Evolutionary conservation across 2,113 vertebrate species (phyloP).

Genomic region (Microcebus ravelobensis): DNA sequence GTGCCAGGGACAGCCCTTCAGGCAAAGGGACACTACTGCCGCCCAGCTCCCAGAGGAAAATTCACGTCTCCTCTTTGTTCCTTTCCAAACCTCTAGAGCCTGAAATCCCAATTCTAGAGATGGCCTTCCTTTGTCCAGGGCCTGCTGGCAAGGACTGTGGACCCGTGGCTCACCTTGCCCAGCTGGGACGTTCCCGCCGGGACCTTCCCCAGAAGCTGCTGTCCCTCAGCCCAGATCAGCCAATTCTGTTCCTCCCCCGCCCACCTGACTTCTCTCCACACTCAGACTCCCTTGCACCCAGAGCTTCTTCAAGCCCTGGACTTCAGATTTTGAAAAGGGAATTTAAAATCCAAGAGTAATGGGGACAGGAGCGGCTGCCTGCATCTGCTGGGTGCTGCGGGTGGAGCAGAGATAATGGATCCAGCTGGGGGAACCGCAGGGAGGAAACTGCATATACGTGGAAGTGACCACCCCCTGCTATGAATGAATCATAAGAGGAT

Average conservation of each 20-base stretch:
- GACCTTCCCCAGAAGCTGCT: background rate
- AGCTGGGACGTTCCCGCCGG: background rate
- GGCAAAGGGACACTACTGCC: background rate
- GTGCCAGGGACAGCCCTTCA: background rate
- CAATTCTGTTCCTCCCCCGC: background rate
- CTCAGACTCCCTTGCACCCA: background rate
- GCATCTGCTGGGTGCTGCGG: conserved; percentile 42
- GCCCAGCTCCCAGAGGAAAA: background rate
- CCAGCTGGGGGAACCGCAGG: conserved; percentile 68
- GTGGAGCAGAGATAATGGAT: conserved; percentile 59
- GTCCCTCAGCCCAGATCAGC: background rate
- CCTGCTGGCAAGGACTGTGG: background rate
- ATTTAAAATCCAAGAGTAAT: conserved; percentile 5
- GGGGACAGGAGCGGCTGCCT: conserved; percentile 59
- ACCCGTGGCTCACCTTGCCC: background rate
- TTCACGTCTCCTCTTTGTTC: background rate
- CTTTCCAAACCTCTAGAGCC: background rate
- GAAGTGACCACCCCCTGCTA: background rate
- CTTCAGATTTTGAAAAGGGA: conserved; percentile 62
- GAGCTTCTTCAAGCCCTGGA: background rate
- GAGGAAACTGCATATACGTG: conserved; percentile 62
- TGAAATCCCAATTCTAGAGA: background rate
- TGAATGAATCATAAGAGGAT: conserved; percentile 48
- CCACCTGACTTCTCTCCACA: background rate
- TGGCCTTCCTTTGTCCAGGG: background rate